phyloP scores from a whole-genome alignment of 2,113 vertebrate genomes.

The Caranx melampygus region DNA sequence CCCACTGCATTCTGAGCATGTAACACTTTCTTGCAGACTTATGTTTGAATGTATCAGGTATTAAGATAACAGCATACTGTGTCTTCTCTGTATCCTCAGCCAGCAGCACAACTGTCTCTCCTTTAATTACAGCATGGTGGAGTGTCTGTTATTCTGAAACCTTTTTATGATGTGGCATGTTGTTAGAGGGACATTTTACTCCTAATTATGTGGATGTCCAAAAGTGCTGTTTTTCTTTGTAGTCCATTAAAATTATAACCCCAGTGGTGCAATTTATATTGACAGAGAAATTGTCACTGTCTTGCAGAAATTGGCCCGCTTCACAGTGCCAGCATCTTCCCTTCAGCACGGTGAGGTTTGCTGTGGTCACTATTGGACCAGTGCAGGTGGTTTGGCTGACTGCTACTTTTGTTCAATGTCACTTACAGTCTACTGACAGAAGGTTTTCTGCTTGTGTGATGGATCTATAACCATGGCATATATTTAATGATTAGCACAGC shows the following conservation, averaged over 20 bases:
- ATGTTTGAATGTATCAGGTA: too few relatives aligned
- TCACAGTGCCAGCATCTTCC: neutral
- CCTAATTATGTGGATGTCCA: neutral
- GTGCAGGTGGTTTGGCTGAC: neutral
- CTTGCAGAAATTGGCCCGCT: neutral
- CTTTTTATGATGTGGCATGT: neutral
- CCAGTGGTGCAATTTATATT: neutral
- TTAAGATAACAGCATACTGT: neutral
- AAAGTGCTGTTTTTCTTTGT: neutral
- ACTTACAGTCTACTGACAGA: neutral
- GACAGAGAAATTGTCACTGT: slow-evolving; percentile 12
- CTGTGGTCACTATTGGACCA: neutral
- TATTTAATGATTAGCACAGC: neutral
- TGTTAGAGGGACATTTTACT: neutral
- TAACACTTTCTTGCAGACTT: too few relatives aligned
- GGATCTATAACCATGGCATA: neutral
- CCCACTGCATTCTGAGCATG: too few relatives aligned
- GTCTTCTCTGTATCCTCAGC: slow-evolving; percentile 1
- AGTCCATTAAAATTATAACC: slow-evolving; percentile 25
- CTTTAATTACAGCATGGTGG: neutral
- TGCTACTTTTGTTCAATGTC: neutral
- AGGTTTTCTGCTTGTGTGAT: neutral
- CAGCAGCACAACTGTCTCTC: neutral
- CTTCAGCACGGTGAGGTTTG: neutral
- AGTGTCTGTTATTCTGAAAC: slow-evolving; percentile 1